Evolutionary conservation across 2,113 vertebrate species (phyloP).

Genomic region (Microtus oregoni): DNA sequence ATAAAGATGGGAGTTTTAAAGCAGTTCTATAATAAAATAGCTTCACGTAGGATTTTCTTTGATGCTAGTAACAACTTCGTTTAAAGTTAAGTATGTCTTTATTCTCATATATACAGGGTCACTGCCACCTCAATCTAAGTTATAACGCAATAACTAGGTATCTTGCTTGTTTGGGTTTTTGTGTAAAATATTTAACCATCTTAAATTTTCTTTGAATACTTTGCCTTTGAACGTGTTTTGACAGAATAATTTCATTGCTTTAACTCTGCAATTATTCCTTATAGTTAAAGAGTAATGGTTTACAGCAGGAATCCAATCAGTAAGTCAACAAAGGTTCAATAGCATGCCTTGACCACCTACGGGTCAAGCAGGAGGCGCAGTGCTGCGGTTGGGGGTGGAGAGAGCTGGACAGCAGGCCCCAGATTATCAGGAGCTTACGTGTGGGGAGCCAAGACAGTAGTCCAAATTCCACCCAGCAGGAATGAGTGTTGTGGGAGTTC

Average conservation of each 20-base stretch:
- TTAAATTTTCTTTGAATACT: conserved; percentile 57
- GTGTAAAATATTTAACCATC: conserved; percentile 65
- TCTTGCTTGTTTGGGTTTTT: conserved; percentile 52
- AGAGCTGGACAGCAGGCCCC: neutral
- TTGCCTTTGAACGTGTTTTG: conserved; percentile 71
- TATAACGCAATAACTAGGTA: conserved; percentile 56
- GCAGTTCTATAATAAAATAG: neutral
- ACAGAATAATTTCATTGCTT: conserved; percentile 80
- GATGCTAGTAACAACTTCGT: conserved; percentile 29
- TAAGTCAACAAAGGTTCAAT: conserved; percentile 73
- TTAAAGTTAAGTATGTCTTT: conserved; percentile 50
- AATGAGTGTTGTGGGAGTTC: neutral
- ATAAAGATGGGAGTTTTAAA: conserved; percentile 38
- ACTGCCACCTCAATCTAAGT: neutral
- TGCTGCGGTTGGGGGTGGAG: neutral
- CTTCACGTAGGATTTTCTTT: conserved; percentile 24
- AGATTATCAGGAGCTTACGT: neutral
- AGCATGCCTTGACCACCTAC: conserved; percentile 26
- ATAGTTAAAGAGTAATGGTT: conserved; percentile 86
- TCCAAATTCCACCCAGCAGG: conserved; percentile 25
- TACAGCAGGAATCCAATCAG: conserved; percentile 83
- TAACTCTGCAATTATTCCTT: conserved; percentile 87
- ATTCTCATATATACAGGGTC: neutral
- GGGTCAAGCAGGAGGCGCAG: conserved; percentile 60
- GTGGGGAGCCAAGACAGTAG: neutral